phyloP scores from a whole-genome alignment of 2,113 vertebrate species.

The Sapajus apella region DNA sequence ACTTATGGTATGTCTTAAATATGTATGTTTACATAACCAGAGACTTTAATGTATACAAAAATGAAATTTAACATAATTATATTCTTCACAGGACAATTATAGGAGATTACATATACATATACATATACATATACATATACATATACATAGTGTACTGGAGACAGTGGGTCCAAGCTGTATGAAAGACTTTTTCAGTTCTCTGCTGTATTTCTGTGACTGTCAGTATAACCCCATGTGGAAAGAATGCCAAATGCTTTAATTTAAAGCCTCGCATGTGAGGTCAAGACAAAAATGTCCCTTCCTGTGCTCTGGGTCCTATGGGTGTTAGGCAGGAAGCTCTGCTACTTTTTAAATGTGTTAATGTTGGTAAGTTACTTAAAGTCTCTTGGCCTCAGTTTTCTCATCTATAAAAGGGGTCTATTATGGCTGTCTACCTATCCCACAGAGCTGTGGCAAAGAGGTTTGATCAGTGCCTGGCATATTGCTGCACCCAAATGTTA shows the following conservation, averaged over 20 bases:
- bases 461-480: not conserved
- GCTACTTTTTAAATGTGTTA: not conserved
- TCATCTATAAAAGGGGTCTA: not conserved
- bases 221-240: not conserved
- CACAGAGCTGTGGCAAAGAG: not conserved
- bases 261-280: not conserved
- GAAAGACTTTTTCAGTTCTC: not conserved
- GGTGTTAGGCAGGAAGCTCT: not conserved
- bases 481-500: not conserved
- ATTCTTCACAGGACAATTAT: not conserved
- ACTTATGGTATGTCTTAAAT: not conserved
- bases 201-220: not conserved
- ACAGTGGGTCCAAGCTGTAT: not conserved
- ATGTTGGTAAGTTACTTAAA: not conserved
- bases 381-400: not conserved
- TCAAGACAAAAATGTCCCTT: not conserved
- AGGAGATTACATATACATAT: not conserved
- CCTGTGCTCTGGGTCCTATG: not conserved
- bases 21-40: not conserved
- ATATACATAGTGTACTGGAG: not conserved
- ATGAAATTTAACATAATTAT: not conserved
- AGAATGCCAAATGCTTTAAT: not conserved
- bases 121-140: no score
- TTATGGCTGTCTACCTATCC: not conserved
- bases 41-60: not conserved